Conservation (phyloP, 1,140 invertebrate species). For the Contarinia nasturtii region DNA sequence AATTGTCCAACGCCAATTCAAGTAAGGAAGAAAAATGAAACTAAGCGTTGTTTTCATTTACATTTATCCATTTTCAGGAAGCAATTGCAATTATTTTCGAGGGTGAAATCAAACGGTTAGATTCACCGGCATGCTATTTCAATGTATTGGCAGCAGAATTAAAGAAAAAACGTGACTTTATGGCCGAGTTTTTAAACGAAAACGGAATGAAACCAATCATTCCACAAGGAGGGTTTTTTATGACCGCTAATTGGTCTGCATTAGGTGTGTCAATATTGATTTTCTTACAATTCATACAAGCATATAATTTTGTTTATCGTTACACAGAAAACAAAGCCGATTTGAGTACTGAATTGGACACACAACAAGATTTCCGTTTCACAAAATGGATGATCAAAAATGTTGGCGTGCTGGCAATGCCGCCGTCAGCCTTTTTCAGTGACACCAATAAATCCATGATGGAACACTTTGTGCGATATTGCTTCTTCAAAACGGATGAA, state of each 20-base stretch:
- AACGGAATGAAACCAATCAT: constrained; percentile 79
- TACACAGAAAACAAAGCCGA: constrained; percentile 29
- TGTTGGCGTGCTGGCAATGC: constrained; percentile 83
- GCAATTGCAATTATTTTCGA: constrained; percentile 82
- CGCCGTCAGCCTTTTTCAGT: constrained; percentile 85
- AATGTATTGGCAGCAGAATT: constrained; percentile 56
- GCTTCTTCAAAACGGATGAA: constrained; percentile 83
- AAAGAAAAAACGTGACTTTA: constrained; percentile 63
- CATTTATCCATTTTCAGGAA: constrained; percentile 37
- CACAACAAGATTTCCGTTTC: constrained; percentile 74
- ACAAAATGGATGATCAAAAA: constrained; percentile 91
- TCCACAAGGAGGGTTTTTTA: constrained; percentile 94
- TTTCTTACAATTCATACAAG: too few relatives aligned
- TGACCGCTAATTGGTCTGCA: constrained; percentile 80
- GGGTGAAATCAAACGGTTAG: constrained; percentile 51
- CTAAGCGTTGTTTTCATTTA: constrained; percentile 1
- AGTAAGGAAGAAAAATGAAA: constrained; percentile 18
- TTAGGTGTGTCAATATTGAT: constrained; percentile 31
- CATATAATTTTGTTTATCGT: neutral
- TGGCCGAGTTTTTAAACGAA: constrained; percentile 56
- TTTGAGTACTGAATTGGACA: constrained; percentile 43
- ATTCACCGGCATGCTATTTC: constrained; percentile 71
- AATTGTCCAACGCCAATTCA: constrained; percentile 72
- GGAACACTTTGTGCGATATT: constrained; percentile 77
- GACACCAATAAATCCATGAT: constrained; percentile 61